Conservation (phyloP, 2,888 invertebrate species). For the Ormyrus thymus region DNA sequence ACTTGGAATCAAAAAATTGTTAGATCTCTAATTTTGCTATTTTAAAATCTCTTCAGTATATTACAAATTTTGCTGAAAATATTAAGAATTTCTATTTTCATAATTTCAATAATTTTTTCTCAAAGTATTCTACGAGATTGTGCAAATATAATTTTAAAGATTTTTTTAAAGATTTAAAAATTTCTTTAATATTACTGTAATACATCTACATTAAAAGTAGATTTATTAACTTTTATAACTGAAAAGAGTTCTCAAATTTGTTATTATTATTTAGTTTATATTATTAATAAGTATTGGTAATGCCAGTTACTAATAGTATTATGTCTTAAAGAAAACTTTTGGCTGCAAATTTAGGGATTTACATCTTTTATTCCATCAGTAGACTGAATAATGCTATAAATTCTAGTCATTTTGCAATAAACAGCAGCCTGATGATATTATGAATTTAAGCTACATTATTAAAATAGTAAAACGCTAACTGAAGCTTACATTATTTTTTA, state of each 20-base stretch:
- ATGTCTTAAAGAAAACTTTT: not conserved
- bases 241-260: constrained; percentile 18
- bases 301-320: constrained; percentile 6
- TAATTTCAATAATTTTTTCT: constrained; percentile 1
- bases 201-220: no score
- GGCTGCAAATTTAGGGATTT: constrained; percentile 23
- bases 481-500: constrained; percentile 32
- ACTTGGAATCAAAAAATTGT: constrained; percentile 10
- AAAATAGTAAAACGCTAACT: constrained; percentile 23
- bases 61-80: constrained; percentile 6
- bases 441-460: constrained; percentile 17
- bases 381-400: constrained; percentile 62
- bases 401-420: constrained; percentile 68
- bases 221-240: not conserved
- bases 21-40: constrained; percentile 24
- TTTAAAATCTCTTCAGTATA: constrained; percentile 11
- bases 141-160: no score
- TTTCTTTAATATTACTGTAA: no score
- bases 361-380: constrained; percentile 31
- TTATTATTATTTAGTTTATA: constrained; percentile 9
- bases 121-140: not conserved
- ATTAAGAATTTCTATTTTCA: constrained; percentile 6
- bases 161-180: no score
- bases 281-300: not conserved
- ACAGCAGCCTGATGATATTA: constrained; percentile 26